Conservation (phyloP, 2,888 invertebrate genomes). For the Lasioglossum leucozonium region DNA sequence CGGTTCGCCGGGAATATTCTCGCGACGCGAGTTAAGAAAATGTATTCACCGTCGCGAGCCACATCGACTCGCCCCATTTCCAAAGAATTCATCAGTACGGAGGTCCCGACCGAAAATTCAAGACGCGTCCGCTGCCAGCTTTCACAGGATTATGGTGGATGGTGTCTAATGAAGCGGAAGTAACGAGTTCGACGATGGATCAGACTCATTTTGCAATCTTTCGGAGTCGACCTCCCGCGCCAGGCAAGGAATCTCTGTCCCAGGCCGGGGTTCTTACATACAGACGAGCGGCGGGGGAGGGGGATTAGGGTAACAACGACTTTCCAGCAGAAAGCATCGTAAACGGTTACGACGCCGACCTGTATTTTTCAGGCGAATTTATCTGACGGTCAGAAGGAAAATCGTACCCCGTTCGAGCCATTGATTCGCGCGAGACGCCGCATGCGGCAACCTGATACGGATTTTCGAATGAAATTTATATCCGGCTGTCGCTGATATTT, state of each 20-base stretch:
- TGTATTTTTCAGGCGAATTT: conserved; percentile 63
- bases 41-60: background rate
- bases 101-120: conserved; percentile 30
- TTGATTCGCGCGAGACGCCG: conserved; percentile 44
- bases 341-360: conserved; percentile 43
- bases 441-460: conserved; percentile 12
- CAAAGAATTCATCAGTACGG: conserved; percentile 24
- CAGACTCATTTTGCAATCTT: conserved; percentile 62
- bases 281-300: background rate
- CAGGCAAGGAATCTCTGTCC: conserved; percentile 38
- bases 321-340: conserved; percentile 48
- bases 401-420: conserved; percentile 46
- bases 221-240: conserved; percentile 9
- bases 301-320: conserved; percentile 21
- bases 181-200: conserved; percentile 63
- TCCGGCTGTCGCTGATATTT: conserved; percentile 18
- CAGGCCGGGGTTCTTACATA: conserved; percentile 1
- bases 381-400: conserved; percentile 42
- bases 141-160: conserved; percentile 49
- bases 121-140: conserved; percentile 24
- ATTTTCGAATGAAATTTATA: conserved; percentile 57
- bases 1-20: background rate
- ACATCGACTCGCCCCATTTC: conserved; percentile 17
- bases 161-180: conserved; percentile 63
- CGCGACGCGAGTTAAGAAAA: conserved; percentile 21